Base-by-base conservation (phyloP, 2,113 vertebrate species). In the Ardeotis arabs region DNA sequence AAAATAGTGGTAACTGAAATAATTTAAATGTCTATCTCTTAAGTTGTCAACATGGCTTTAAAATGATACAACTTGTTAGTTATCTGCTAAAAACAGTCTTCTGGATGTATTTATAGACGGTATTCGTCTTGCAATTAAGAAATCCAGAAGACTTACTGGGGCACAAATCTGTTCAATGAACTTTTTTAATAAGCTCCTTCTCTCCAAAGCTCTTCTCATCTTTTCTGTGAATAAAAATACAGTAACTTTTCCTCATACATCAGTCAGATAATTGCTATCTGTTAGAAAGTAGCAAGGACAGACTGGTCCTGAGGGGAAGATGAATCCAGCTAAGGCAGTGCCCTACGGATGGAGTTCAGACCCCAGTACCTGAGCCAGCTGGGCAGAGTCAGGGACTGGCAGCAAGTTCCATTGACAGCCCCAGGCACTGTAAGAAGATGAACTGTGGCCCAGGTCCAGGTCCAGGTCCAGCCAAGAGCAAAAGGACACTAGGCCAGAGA, bases 221-320 rank as follows among this genome's bases (percentile, higher is more conserved):
- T 53, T 33, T 62, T 33, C 23, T 29, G 23, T 55, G 44, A 53
- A 59, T 50, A 64, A 58, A 69, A 74, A 31, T 5, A 8, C 4
- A 8, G 16, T 3, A 33, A 29, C 33, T 75, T 75, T 44, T 35
- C 21, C 41, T 62, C 0, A 0, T 58, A 18, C 13, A 63, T 1
- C 12, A 31, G 10, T 21, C 53, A 74, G 11, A 21, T 10, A 81
- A 31, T 23, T 45, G 4, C 35, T 56, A 0, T 25, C 7, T 85
- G 27, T 60, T 19, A 29, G 11, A 10, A 5, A 76, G 17, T 9
- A 67, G 27, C 28, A n/a, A 73, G 33, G 35, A 31, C 47, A 62
- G 33, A 14, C 10, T 66, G n/a, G 2, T 84, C 9, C 33, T 24
- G 16, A 55, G 22, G 16, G 16, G 19, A 37, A 37, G 18, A 29